Conservation (phyloP, 2,797 vertebrate genomes). For the Galaxias olidus region DNA sequence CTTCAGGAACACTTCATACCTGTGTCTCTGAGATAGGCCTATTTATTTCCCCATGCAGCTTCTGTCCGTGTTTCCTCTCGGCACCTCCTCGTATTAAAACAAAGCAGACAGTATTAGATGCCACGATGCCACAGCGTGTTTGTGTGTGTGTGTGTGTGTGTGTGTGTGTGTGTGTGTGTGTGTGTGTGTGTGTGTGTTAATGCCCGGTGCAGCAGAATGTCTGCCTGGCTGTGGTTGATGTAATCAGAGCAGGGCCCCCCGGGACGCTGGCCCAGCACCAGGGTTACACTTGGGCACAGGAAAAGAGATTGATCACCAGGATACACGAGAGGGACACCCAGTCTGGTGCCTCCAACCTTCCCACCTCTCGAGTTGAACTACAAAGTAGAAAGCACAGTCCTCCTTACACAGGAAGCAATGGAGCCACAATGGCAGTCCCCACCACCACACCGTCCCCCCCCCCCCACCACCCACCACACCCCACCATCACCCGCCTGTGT, state of each 20-base stretch:
- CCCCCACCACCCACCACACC: no score
- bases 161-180: no score
- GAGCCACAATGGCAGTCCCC: conserved; percentile 64
- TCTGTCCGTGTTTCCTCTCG: conserved; percentile 18
- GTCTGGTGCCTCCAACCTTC: conserved; percentile 13
- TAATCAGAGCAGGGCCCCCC: conserved; percentile 44
- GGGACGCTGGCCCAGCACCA: conserved; percentile 32
- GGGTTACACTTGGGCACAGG: conserved; percentile 32
- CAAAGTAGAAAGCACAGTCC: conserved; percentile 19
- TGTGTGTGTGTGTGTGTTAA: no score
- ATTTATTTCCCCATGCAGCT: conserved; percentile 27
- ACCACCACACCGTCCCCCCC: neutral
- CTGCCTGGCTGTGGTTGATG: conserved; percentile 29
- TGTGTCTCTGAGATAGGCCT: neutral
- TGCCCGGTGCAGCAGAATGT: conserved; percentile 38
- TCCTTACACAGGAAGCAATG: conserved; percentile 33
- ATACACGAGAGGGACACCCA: conserved; percentile 20
- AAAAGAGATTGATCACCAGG: conserved; percentile 42
- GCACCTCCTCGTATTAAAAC: conserved; percentile 35
- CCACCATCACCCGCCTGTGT: conserved; percentile 17
- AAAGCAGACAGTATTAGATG: conserved; percentile 45
- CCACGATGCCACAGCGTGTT: neutral
- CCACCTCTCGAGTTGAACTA: conserved; percentile 25
- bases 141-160: no score
- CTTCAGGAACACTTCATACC: no score